A percentile compares a stretch with the other conserved stretches of the same genome.
phyloP scores from a whole-genome alignment of 2,888 invertebrate species.

The Drosophila greeni region DNA sequence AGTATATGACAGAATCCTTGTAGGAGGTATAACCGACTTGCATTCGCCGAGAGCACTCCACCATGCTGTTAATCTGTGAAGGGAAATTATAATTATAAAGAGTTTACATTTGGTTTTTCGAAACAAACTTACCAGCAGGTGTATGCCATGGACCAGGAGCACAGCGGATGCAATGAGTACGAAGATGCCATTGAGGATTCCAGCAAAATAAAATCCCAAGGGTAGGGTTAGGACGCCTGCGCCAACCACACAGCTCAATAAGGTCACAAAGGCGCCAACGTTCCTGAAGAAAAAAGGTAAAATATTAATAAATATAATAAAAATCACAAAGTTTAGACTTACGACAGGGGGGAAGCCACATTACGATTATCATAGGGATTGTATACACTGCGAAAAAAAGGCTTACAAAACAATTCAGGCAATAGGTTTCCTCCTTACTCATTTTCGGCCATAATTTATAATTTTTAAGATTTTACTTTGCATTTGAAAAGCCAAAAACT shows the following conservation, averaged over 20 bases:
- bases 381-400: conserved; percentile 17
- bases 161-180: conserved; percentile 5
- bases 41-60: conserved; percentile 30
- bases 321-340: too few relatives aligned
- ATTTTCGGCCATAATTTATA: conserved; percentile 9
- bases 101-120: neutral
- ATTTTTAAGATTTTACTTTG: neutral
- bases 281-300: too few relatives aligned
- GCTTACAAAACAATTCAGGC: neutral
- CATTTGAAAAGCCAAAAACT: neutral
- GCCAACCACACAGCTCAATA: conserved; percentile 52
- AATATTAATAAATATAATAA: too few relatives aligned
- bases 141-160: conserved; percentile 51
- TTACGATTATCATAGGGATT: conserved; percentile 47
- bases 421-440: neutral
- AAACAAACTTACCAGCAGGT: conserved; percentile 45
- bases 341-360: conserved; percentile 41
- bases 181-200: conserved; percentile 38
- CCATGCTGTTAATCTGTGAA: conserved; percentile 51
- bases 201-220: conserved; percentile 42
- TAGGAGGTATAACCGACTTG: conserved; percentile 42
- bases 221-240: conserved; percentile 58
- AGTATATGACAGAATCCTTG: conserved; percentile 40
- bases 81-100: neutral
- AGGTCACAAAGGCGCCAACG: conserved; percentile 38